Evolutionary conservation across 2,797 vertebrate species (phyloP).

Genomic region (Microctenopoma steveboyesi): DNA sequence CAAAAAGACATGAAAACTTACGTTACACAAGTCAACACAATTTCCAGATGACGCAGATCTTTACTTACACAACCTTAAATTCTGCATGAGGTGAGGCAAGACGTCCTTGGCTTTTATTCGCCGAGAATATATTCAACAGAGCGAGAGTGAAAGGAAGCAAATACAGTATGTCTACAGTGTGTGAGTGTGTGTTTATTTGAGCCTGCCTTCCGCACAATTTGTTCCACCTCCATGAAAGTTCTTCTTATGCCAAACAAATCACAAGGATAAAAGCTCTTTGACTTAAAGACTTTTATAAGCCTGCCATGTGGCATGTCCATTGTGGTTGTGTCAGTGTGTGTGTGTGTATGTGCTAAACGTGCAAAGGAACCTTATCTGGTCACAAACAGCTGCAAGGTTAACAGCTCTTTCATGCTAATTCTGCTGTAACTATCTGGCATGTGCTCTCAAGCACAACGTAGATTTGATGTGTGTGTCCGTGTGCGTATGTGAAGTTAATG

Average conservation of each 20-base stretch:
- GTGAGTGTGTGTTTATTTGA: slow-evolving; percentile 12
- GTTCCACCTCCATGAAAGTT: slow-evolving; percentile 18
- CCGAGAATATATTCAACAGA: slow-evolving; percentile 9
- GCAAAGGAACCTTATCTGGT: slow-evolving; percentile 11
- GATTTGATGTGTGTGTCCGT: background rate
- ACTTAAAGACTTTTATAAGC: background rate
- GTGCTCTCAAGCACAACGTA: background rate
- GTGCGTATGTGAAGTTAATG: background rate
- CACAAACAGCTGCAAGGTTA: slow-evolving; percentile 13
- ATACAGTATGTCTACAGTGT: background rate
- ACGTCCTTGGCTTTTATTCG: slow-evolving; percentile 39
- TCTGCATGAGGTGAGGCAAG: slow-evolving; percentile 21
- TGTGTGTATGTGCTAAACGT: background rate
- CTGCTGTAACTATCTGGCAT: background rate
- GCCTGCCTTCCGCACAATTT: slow-evolving; percentile 21
- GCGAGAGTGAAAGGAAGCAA: slow-evolving; percentile 28
- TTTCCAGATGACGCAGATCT: slow-evolving; percentile 35
- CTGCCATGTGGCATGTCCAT: background rate
- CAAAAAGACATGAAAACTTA: background rate
- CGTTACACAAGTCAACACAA: background rate
- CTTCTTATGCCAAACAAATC: slow-evolving; percentile 20
- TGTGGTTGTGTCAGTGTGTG: background rate
- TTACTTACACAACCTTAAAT: slow-evolving; percentile 20
- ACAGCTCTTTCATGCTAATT: slow-evolving; percentile 12
- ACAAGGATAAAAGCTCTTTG: slow-evolving; percentile 19